phyloP scores from a whole-genome alignment of 2,888 invertebrate species.

The Eristalis pertinax region DNA sequence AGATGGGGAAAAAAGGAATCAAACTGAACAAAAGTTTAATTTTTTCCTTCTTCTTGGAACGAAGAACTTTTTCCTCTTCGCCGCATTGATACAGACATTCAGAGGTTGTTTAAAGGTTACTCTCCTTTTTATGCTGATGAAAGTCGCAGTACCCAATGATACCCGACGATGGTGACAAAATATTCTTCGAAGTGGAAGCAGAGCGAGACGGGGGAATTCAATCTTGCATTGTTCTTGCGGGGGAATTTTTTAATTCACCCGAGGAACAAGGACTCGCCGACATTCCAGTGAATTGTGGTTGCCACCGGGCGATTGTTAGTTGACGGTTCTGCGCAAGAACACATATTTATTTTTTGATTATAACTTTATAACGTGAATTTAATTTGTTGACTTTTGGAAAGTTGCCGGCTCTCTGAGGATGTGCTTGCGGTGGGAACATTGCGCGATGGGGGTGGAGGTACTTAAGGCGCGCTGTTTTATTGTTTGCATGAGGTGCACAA shows the following conservation, averaged over 20 bases:
- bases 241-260: conserved; percentile 11
- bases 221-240: background rate
- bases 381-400: background rate
- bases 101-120: conserved; percentile 17
- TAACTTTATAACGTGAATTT: conserved; percentile 23
- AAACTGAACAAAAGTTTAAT: background rate
- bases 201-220: background rate
- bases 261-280: conserved; percentile 1
- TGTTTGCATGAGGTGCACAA: background rate
- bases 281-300: background rate
- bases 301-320: background rate
- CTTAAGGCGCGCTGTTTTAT: background rate
- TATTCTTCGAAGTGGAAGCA: background rate
- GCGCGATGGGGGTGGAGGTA: background rate
- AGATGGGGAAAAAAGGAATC: background rate
- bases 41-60: conserved; percentile 6
- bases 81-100: conserved; percentile 17
- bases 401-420: background rate
- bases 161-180: conserved; percentile 1
- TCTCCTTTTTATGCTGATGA: background rate
- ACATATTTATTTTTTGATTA: conserved; percentile 17
- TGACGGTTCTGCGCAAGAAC: background rate
- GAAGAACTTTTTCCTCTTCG: conserved; percentile 29
- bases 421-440: no score
- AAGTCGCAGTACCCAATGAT: background rate